Percentiles rank a stretch among this genome's conserved stretches.
phyloP scores from a whole-genome alignment of 53 echinoderm and acorn worm species.

The Patiria pectinifera region DNA sequence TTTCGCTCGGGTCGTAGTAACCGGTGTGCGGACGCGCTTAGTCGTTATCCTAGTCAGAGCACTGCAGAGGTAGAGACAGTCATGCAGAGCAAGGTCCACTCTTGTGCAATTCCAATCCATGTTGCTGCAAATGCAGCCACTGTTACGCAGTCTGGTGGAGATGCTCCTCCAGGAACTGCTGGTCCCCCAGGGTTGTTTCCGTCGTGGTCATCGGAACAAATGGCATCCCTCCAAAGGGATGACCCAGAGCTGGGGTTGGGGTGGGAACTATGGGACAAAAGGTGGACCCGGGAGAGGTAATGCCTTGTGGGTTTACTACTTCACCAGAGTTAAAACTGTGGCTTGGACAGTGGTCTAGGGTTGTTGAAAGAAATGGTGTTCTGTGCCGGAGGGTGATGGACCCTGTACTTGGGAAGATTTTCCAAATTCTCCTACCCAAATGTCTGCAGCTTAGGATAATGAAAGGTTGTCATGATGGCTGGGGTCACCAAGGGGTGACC shows the following conservation, averaged over 20 bases:
- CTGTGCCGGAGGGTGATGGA: constrained; percentile 15
- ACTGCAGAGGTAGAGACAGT: background rate
- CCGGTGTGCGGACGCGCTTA: background rate
- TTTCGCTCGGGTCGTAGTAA: background rate
- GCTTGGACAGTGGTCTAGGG: too few relatives aligned
- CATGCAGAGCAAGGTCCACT: background rate
- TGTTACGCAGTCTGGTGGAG: too few relatives aligned
- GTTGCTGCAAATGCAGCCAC: constrained; percentile 1
- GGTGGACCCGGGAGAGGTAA: background rate
- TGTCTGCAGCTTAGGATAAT: constrained; percentile 15
- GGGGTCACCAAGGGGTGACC: background rate
- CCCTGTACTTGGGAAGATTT: constrained; percentile 19
- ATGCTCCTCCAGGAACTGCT: background rate
- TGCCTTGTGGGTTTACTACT: background rate
- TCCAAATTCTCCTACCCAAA: constrained; percentile 63
- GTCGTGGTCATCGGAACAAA: background rate
- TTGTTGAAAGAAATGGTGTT: background rate
- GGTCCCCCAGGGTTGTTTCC: too few relatives aligned
- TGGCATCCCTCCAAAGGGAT: background rate
- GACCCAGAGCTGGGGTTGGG: background rate
- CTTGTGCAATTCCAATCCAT: background rate
- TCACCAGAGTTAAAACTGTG: too few relatives aligned
- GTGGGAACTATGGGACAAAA: constrained; percentile 12
- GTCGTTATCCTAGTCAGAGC: background rate
- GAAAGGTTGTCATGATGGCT: constrained; percentile 15